Evolutionary conservation across 2,888 invertebrate species (phyloP), one percentile per base, ranked within the genome.

Genomic region (Agrotis ipsilon): DNA sequence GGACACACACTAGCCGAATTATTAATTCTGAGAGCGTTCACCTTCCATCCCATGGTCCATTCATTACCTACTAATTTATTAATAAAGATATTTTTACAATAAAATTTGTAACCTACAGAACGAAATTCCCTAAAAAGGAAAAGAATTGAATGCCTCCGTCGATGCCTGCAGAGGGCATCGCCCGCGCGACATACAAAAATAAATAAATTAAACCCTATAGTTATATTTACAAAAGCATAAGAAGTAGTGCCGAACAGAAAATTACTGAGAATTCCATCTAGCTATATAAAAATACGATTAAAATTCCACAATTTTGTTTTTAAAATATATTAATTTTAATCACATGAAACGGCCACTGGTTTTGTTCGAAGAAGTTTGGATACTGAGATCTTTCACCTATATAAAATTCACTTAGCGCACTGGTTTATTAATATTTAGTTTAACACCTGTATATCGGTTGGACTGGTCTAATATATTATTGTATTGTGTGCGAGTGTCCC

Each of bases 51-150:
- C 92, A 90, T 94, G 95, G 95, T 94, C 94, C 95, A 93, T 93
- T 92, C 96, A 94, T 94, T 93, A 92, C 92, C 91, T 91, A 91
- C 91, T 91, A 91, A 84, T 92, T 90, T 91, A 92, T 91, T 89
- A 88, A 90, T 92, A 93, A 91, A 92, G 89, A 89, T 92, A 92
- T 93, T 89, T 71, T 94, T 95, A 96, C 95, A 95, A 95, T 96
- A 95, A 94, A 95, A 95, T 96, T 95, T 95, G 92, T 95, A 96
- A 95, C 94, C 96, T 96, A 96, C 86, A 93, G 93, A 96, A 96
- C 94, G 92, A 94, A 94, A 94, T 95, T 95, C 88, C 91, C 95
- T 94, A 94, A 89, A 93, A 93, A 94, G 93, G 92, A 93, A 93
- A 92, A 81, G 81, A 86, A 86, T 85, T 72, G 57, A 79, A 86